phyloP scores from a whole-genome alignment of 1,140 invertebrate species.

The Euura lappo region DNA sequence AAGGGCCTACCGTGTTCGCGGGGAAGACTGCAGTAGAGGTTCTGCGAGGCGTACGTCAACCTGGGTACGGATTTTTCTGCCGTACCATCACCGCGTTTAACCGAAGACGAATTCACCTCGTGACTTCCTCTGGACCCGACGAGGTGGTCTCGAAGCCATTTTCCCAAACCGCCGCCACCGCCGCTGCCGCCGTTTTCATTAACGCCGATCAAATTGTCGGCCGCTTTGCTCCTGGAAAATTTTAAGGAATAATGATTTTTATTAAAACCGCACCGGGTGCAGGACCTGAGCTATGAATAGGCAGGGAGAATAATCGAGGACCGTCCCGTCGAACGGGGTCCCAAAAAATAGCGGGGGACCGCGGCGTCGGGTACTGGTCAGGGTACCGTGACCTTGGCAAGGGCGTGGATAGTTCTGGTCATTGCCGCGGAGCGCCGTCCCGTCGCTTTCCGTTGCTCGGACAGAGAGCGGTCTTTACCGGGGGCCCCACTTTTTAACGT shows the following conservation, averaged over 20 bases:
- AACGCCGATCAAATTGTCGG: conserved; percentile 17
- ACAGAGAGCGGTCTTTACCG: neutral
- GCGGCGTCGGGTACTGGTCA: conserved; percentile 34
- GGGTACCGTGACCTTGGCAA: conserved; percentile 54
- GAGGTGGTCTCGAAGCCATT: conserved; percentile 52
- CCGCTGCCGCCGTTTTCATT: conserved; percentile 25
- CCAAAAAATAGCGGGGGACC: conserved; percentile 4
- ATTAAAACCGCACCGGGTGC: neutral
- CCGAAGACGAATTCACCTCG: conserved; percentile 25
- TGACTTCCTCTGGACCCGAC: conserved; percentile 45
- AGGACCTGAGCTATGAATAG: no score
- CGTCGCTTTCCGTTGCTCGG: conserved; percentile 11
- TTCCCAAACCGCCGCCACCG: conserved; percentile 46
- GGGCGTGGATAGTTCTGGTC: conserved; percentile 50
- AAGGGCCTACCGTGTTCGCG: conserved; percentile 42
- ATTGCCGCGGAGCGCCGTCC: conserved; percentile 46
- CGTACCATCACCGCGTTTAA: conserved; percentile 9
- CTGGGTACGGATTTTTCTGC: conserved; percentile 43
- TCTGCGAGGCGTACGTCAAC: conserved; percentile 46
- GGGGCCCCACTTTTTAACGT: neutral
- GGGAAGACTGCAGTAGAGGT: conserved; percentile 52
- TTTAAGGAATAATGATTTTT: conserved; percentile 10
- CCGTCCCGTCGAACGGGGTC: conserved; percentile 9
- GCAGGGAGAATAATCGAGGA: neutral
- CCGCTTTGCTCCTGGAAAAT: conserved; percentile 33